A percentile compares a stretch with the other conserved stretches of the same genome.
Conservation (phyloP, 2,888 invertebrate species). For the Pseudococcus jackbeardsleyi region DNA sequence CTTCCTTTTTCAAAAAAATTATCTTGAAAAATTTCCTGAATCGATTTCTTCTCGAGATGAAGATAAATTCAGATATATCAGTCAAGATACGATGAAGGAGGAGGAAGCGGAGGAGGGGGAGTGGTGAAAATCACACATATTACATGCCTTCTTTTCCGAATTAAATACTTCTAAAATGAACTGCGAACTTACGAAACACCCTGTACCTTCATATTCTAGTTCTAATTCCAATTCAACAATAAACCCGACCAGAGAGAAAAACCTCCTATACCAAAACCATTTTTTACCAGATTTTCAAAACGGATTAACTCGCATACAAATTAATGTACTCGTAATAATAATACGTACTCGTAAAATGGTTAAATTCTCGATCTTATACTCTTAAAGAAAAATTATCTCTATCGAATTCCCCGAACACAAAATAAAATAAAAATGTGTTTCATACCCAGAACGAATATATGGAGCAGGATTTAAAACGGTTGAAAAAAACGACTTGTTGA, state of each 20-base stretch:
- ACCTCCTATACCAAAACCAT: background rate
- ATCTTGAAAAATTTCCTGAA: no score
- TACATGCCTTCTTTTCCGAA: no score
- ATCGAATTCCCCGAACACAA: background rate
- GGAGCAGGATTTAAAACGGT: constrained; percentile 1
- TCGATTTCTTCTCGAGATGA: no score
- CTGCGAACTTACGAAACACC: background rate
- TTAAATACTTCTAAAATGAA: no score
- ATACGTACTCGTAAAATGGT: background rate
- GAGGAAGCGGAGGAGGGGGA: no score
- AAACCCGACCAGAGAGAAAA: background rate
- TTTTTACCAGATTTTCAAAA: background rate
- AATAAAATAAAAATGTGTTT: background rate
- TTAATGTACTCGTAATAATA: background rate
- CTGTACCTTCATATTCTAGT: background rate
- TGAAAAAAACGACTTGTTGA: constrained; percentile 26
- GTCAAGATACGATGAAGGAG: no score
- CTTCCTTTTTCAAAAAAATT: no score
- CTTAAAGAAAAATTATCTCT: background rate
- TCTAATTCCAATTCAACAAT: background rate
- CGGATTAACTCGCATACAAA: background rate
- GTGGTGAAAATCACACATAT: no score
- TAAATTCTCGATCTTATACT: background rate
- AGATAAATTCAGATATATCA: no score
- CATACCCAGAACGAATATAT: background rate